Percentiles rank a stretch among this genome's conserved stretches.
Evolutionary conservation across 2,113 vertebrate species (phyloP).

Genomic region (Australoheros scitulus): DNA sequence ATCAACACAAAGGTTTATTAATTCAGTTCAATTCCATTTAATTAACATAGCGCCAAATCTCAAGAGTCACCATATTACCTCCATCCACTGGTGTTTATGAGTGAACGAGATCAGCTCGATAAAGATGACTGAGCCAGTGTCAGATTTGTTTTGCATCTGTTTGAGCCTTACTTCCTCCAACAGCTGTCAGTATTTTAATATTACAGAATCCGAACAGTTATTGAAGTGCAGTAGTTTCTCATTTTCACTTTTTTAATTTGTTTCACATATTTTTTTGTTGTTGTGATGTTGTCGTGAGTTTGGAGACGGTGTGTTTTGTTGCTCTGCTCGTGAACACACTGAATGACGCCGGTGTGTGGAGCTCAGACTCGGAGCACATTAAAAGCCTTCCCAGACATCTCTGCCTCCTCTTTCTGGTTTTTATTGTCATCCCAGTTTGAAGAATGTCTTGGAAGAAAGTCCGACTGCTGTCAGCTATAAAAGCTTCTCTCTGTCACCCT

Average conservation of each 20-base stretch:
- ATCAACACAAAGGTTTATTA: no score
- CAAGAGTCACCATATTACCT: no score
- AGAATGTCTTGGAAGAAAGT: background rate
- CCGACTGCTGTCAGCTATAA: background rate
- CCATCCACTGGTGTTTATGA: no score
- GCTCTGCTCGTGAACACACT: background rate
- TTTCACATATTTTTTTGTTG: background rate
- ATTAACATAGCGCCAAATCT: no score
- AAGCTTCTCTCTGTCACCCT: conserved; percentile 5
- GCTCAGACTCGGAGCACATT: background rate
- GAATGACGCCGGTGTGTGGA: background rate
- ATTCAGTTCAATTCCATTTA: no score
- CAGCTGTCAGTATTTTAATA: background rate
- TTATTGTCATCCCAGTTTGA: background rate
- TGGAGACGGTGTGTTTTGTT: background rate
- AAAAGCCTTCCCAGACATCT: background rate
- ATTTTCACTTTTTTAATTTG: background rate
- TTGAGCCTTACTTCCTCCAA: background rate
- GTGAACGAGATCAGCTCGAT: no score
- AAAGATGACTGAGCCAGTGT: no score
- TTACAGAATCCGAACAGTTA: no score
- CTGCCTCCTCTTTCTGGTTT: background rate
- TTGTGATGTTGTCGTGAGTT: background rate
- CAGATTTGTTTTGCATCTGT: background rate
- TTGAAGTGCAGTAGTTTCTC: background rate